Base-by-base conservation (phyloP, 2,797 vertebrate genomes). In the Leuciscus waleckii region DNA sequence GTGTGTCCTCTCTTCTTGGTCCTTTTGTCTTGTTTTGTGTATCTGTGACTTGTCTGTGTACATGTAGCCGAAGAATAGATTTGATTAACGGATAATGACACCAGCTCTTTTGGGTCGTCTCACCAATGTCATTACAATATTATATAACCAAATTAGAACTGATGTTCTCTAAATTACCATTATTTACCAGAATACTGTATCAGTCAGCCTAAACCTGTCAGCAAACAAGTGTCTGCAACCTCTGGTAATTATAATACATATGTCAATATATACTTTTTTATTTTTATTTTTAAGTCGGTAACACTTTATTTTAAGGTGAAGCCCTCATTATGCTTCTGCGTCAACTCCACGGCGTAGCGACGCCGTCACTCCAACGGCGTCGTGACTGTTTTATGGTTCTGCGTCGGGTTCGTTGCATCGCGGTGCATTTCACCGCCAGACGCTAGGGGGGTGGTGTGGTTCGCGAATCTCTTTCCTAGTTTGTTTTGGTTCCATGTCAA, bases 1-100 rank as follows among this genome's bases (percentile, higher is more conserved):
- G 87, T 86, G 88, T 86, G 89, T 90, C 85, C 81, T 85, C 88
- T 73, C 37, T 67, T 63, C 51, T 39, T 2, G 41, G 35, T 32
- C 37, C 71, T 70, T 71, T 85, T 73, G 79, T 91, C 80, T 82
- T 75, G 69, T 17, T 51, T 16, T 82, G 49, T 82, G 65, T 19
- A 83, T 73, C 88, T 83, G 87, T 76, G 39, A 46, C 49, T 26
- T 82, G 6, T 32, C 29, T 65, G 63, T 32, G 63, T 32, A 2
- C 61, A 29, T 29, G 5, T 63, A 29, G 13, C 26, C 7, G 14
- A 63, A 63, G 1, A 63, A 63, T n/a, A 14, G 43, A 73, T 79
- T 79, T 79, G 29, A 84, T 73, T n/a, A 61, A 82, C 26, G 80
- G 80, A 84, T 86, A 83, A 86, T 78, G 54, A 63, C 54, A 74